Evolutionary conservation across 2,113 vertebrate species (phyloP).

Genomic region (Lepus americanus): DNA sequence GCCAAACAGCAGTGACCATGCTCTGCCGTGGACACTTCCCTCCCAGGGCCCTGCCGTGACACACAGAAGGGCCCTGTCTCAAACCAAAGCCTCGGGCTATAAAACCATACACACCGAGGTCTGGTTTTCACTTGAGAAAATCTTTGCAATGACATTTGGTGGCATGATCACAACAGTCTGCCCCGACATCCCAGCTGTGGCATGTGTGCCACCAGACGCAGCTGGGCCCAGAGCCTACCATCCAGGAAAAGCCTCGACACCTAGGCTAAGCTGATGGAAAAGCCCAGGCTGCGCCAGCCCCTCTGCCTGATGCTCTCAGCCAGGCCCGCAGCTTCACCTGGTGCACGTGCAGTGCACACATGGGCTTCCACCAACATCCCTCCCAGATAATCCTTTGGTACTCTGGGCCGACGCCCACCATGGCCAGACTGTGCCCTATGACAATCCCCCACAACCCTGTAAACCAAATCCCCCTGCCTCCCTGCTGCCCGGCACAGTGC

Average conservation of each 20-base stretch:
- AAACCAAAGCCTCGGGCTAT: neutral
- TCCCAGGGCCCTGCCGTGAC: neutral
- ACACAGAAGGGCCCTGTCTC: neutral
- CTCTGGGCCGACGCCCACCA: neutral
- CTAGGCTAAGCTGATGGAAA: accelerated
- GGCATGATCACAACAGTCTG: neutral
- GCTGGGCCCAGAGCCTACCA: accelerated
- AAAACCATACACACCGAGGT: neutral
- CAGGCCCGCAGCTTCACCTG: neutral
- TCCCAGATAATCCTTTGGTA: neutral
- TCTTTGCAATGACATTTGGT: neutral
- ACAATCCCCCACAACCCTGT: no score
- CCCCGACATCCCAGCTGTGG: accelerated
- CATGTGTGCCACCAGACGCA: accelerated
- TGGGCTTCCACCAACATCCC: neutral
- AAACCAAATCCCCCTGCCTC: neutral
- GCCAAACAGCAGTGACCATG: accelerated
- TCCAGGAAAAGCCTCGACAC: neutral
- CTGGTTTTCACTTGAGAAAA: slow-evolving; percentile 16
- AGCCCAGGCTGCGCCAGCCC: neutral
- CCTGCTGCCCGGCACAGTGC: accelerated
- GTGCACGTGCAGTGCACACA: neutral
- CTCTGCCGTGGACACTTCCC: neutral
- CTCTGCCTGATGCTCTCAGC: neutral
- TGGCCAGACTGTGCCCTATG: neutral